Conservation (phyloP, 2,113 vertebrate genomes). For the Myotis brandtii region DNA sequence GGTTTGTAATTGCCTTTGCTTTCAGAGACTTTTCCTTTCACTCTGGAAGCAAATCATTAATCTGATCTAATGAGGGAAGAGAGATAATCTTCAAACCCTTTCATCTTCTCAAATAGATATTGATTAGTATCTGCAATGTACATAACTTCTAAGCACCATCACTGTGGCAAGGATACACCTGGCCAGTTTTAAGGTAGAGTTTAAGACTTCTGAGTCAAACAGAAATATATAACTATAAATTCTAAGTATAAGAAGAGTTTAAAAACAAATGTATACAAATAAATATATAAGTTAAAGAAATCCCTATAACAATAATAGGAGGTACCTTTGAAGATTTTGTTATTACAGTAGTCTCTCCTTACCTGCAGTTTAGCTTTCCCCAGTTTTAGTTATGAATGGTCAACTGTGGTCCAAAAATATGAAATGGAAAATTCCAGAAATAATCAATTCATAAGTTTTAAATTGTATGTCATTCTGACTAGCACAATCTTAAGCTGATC, state of each 20-base stretch:
- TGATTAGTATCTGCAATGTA: neutral
- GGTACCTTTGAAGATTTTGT: neutral
- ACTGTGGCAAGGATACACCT: neutral
- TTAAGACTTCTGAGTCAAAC: neutral
- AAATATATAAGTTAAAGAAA: neutral
- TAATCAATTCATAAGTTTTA: neutral
- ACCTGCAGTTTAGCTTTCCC: neutral
- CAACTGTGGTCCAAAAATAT: neutral
- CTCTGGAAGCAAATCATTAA: slow-evolving; percentile 8
- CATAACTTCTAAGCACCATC: neutral
- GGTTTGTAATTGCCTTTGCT: neutral
- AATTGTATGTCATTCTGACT: neutral
- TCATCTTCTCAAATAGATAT: neutral
- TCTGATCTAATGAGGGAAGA: neutral
- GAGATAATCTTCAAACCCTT: slow-evolving; percentile 9
- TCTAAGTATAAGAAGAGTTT: neutral
- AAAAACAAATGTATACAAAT: neutral
- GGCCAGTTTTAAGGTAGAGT: neutral
- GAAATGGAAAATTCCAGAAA: neutral
- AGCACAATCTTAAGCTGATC: neutral
- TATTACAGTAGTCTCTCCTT: neutral
- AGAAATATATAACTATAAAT: neutral
- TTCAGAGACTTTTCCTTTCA: slow-evolving; percentile 9
- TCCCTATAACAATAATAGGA: neutral
- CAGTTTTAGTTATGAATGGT: neutral